phyloP scores from a whole-genome alignment of 2,888 invertebrate species.

The Tipula vernalis region DNA sequence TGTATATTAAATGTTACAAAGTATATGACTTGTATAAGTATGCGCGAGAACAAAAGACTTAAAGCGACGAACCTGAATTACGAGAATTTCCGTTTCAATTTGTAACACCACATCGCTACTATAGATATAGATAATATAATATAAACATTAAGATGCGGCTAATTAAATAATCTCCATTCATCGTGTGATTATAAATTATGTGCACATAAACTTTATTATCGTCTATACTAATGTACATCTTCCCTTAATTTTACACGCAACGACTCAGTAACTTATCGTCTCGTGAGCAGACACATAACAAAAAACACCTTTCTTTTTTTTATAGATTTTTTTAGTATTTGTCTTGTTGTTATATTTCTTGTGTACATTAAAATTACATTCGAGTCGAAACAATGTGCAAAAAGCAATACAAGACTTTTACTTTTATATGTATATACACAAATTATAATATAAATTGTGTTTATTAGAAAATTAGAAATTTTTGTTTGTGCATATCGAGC shows the following conservation, averaged over 20 bases:
- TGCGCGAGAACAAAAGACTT: background rate
- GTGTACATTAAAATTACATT: background rate
- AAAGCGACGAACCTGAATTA: background rate
- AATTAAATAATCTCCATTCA: no score
- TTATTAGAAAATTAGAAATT: background rate
- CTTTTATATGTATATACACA: no score
- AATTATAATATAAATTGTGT: background rate
- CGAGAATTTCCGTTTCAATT: background rate
- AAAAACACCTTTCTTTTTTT: background rate
- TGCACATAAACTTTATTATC: background rate
- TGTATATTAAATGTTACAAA: background rate
- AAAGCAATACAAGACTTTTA: background rate
- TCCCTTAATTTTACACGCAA: background rate
- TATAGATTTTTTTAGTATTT: background rate
- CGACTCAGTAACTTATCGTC: background rate
- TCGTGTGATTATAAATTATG: background rate
- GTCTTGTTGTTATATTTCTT: background rate
- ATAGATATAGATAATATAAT: background rate
- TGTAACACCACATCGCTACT: background rate
- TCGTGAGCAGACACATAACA: background rate
- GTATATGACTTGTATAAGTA: background rate
- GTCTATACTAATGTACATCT: background rate
- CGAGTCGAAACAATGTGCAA: background rate
- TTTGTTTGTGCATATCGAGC: background rate
- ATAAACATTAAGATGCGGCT: background rate